Evolutionary conservation across 2,797 vertebrate species (phyloP).

Genomic region (Amniataba percoides): DNA sequence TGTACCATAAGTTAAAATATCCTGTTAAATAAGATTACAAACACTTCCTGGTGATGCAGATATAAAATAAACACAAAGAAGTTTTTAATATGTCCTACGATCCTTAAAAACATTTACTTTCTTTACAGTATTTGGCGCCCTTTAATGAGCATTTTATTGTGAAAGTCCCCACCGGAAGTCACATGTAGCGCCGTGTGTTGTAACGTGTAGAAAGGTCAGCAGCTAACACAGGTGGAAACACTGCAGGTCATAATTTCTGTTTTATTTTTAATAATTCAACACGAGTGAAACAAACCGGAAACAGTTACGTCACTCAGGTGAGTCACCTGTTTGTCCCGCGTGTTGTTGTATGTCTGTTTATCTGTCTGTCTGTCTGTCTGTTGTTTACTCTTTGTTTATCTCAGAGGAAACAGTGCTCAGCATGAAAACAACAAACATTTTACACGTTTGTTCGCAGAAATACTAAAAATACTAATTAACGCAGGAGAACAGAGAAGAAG

Average conservation of each 20-base stretch:
- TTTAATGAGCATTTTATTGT: slow-evolving; percentile 8
- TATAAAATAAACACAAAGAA: fast-evolving
- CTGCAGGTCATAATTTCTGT: not conserved
- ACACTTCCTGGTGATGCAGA: fast-evolving
- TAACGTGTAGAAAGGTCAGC: slow-evolving; percentile 44
- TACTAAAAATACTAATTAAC: too few species aligned
- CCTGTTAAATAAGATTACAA: not conserved
- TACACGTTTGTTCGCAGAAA: too few species aligned
- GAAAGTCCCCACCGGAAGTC: slow-evolving; percentile 1
- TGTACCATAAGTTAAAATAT: too few species aligned
- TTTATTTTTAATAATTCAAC: not conserved
- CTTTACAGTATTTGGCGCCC: too few species aligned
- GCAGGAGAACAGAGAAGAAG: too few species aligned
- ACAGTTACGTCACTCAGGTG: too few species aligned
- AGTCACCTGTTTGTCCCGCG: too few species aligned
- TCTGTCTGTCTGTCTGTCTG: too few species aligned
- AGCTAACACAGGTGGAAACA: not conserved
- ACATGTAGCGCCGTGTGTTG: not conserved
- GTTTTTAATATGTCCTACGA: fast-evolving
- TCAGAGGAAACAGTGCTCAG: too few species aligned
- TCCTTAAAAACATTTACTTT: fast-evolving
- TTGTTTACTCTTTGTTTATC: too few species aligned
- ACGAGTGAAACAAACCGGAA: not conserved
- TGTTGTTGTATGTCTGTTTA: too few species aligned
- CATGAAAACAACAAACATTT: too few species aligned